Percentiles rank a stretch among this genome's conserved stretches.
Conservation (phyloP, 2,797 vertebrate species). For the Gastrophryne carolinensis region DNA sequence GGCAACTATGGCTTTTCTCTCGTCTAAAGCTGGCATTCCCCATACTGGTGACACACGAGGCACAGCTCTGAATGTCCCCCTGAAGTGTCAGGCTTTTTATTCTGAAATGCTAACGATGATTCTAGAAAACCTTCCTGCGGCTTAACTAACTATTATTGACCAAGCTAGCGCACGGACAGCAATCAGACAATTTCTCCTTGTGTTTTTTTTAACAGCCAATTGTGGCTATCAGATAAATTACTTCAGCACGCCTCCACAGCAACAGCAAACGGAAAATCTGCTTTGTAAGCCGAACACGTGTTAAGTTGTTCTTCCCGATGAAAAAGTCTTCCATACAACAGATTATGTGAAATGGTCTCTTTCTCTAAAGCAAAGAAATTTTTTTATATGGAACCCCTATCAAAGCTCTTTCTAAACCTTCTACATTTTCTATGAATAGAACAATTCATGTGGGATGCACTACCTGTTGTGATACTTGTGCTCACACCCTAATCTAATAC, state of each 20-base stretch:
- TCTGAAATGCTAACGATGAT: constrained; percentile 67
- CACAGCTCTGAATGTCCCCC: not conserved
- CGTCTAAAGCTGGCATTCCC: constrained; percentile 65
- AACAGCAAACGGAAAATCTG: not conserved
- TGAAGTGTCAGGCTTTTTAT: not conserved
- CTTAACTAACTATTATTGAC: constrained; percentile 67
- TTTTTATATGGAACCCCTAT: too few species aligned
- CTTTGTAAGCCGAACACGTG: not conserved
- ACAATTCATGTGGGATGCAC: too few species aligned
- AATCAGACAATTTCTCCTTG: constrained; percentile 68
- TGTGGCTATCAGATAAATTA: constrained; percentile 24
- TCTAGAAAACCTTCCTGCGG: constrained; percentile 54
- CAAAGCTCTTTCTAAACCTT: too few species aligned
- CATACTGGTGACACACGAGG: constrained; percentile 59
- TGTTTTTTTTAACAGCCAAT: constrained; percentile 25
- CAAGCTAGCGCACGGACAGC: constrained; percentile 63
- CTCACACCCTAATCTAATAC: too few species aligned
- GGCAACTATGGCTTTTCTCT: constrained; percentile 51
- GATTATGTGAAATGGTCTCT: not conserved
- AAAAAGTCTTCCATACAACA: not conserved
- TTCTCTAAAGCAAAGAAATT: too few species aligned
- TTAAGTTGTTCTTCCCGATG: not conserved
- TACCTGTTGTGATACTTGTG: too few species aligned
- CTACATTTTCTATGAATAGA: too few species aligned
- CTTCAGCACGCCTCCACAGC: not conserved